Conservation (phyloP, 1,140 invertebrate species). For the Polypedilum vanderplanki region DNA sequence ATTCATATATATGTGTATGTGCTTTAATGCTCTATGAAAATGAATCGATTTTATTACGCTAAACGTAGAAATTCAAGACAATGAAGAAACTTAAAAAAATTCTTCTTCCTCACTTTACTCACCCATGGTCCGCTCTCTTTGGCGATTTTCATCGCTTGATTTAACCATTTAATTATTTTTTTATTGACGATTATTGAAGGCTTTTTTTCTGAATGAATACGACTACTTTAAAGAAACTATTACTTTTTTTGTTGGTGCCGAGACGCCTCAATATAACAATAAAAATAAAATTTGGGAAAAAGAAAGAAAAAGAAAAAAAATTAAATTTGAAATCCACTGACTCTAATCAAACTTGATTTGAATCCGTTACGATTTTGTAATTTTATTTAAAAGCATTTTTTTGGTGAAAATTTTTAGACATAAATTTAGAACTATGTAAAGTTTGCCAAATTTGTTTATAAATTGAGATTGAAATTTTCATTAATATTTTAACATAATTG, state of each 20-base stretch:
- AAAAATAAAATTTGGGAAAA: neutral
- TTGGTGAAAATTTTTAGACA: no score
- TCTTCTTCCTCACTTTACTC: neutral
- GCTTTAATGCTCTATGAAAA: neutral
- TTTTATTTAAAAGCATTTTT: no score
- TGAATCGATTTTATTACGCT: neutral
- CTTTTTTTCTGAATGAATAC: neutral
- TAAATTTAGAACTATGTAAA: no score
- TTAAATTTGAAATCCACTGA: neutral
- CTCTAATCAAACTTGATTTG: neutral
- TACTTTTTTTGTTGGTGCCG: neutral
- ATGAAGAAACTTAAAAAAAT: neutral
- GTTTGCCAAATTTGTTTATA: no score
- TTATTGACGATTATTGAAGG: slow-evolving; percentile 1
- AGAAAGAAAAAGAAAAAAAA: neutral
- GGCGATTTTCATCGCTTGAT: neutral
- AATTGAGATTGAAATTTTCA: no score
- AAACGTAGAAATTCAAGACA: no score
- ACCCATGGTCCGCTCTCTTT: neutral
- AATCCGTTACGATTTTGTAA: neutral
- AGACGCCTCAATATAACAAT: slow-evolving; percentile 17
- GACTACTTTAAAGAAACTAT: neutral
- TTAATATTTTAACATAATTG: no score
- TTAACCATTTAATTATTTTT: slow-evolving; percentile 28
- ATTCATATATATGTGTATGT: neutral